A percentile compares a stretch with the other conserved stretches of the same genome.
Evolutionary conservation across 2,888 invertebrate species (phyloP).

Genomic region (Synergus laeviventris): DNA sequence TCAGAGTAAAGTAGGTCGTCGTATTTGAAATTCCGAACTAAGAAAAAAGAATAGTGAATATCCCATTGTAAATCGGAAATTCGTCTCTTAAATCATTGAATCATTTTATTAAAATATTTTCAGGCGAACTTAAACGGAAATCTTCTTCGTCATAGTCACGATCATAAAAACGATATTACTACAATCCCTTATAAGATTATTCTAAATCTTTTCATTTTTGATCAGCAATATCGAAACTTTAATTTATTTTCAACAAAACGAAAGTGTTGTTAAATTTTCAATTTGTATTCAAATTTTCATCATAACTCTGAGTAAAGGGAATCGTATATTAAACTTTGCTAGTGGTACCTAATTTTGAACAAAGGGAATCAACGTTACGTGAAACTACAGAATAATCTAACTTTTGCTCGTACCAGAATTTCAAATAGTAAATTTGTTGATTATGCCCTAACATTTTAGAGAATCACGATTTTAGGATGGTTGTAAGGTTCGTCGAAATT

Average conservation of each 20-base stretch:
- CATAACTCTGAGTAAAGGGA: too few relatives aligned
- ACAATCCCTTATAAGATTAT: too few relatives aligned
- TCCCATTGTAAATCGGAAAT: conserved; percentile 30
- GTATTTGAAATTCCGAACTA: conserved; percentile 45
- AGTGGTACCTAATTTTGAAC: not conserved
- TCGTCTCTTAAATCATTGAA: conserved; percentile 30
- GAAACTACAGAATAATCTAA: not conserved
- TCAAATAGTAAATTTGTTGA: conserved; percentile 6
- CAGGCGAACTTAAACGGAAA: conserved; percentile 27
- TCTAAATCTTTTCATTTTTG: not conserved
- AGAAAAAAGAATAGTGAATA: conserved; percentile 27
- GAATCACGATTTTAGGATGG: not conserved
- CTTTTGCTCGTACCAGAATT: not conserved
- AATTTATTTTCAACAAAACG: not conserved
- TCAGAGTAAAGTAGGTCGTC: conserved; percentile 54
- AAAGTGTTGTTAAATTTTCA: too few relatives aligned
- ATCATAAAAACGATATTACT: not conserved
- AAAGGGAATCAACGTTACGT: not conserved
- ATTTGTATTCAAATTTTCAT: too few relatives aligned
- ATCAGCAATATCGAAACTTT: not conserved
- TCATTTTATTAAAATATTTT: conserved; percentile 37
- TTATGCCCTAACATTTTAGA: not conserved
- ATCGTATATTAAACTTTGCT: not conserved
- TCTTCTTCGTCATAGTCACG: not conserved
- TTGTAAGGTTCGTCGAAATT: not conserved